Conservation (phyloP, 2,888 invertebrate genomes). For the Ophioninae sp. region DNA sequence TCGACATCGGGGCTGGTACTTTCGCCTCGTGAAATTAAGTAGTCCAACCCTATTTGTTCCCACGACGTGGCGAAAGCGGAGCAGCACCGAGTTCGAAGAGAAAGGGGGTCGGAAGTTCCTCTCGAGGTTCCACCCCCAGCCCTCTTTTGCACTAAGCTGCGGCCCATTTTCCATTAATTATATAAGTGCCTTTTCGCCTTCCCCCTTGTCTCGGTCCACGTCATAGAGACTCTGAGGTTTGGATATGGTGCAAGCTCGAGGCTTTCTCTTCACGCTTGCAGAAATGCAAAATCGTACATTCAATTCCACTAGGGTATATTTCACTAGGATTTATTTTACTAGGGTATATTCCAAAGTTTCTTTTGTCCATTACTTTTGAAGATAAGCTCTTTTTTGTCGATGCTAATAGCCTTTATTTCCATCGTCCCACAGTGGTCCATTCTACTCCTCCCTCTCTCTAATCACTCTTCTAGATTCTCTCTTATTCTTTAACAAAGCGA, state of each 20-base stretch:
- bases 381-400: slow-evolving; percentile 58
- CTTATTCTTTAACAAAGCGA: slow-evolving; percentile 50
- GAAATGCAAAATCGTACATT: slow-evolving; percentile 27
- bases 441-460: slow-evolving; percentile 19
- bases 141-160: slow-evolving; percentile 27
- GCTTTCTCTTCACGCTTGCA: neutral
- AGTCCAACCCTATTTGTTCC: slow-evolving; percentile 36
- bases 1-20: slow-evolving; percentile 32
- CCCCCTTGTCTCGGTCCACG: neutral
- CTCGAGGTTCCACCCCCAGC: slow-evolving; percentile 35
- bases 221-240: slow-evolving; percentile 4
- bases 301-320: too few relatives aligned
- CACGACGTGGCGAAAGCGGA: slow-evolving; percentile 5
- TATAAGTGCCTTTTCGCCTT: slow-evolving; percentile 30
- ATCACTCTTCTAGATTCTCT: slow-evolving; percentile 25
- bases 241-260: slow-evolving; percentile 15
- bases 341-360: too few relatives aligned
- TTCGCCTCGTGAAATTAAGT: slow-evolving; percentile 55
- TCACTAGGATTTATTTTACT: too few relatives aligned
- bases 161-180: slow-evolving; percentile 45
- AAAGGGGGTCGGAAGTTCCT: slow-evolving; percentile 6
- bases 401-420: slow-evolving; percentile 4
- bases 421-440: slow-evolving; percentile 3
- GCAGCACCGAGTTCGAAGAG: neutral
- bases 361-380: slow-evolving; percentile 64